phyloP scores from a whole-genome alignment of 2,888 invertebrate species.

The Drosophila picticornis region DNA sequence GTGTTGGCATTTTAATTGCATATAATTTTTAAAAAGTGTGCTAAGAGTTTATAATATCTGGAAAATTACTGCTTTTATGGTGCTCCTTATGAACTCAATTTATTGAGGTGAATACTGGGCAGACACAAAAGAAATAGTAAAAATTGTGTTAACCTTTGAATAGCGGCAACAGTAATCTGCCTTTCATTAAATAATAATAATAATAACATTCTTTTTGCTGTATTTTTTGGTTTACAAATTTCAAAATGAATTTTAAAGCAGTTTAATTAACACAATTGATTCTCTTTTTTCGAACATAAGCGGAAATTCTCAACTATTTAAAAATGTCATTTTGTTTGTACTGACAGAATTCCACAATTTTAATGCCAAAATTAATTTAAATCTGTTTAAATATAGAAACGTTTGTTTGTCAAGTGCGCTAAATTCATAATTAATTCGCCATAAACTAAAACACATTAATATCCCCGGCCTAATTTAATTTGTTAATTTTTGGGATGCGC shows the following conservation, averaged over 20 bases:
- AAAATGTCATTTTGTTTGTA: background rate
- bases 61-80: background rate
- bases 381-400: background rate
- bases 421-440: background rate
- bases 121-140: background rate
- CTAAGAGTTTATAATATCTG: background rate
- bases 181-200: no score
- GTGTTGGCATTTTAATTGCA: background rate
- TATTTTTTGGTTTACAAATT: background rate
- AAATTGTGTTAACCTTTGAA: background rate
- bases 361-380: background rate
- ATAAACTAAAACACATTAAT: background rate
- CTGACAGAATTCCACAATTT: background rate
- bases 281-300: background rate
- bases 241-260: background rate
- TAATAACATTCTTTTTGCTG: no score
- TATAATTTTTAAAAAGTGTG: background rate
- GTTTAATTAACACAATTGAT: background rate
- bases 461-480: constrained; percentile 9
- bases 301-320: background rate
- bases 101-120: background rate
- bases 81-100: background rate
- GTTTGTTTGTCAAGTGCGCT: background rate
- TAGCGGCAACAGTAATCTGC: background rate
- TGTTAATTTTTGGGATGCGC: constrained; percentile 24